A percentile compares a stretch with the other conserved stretches of the same genome.
Evolutionary conservation across 2,797 vertebrate species (phyloP).

Genomic region (Crocodylus rhombifer): DNA sequence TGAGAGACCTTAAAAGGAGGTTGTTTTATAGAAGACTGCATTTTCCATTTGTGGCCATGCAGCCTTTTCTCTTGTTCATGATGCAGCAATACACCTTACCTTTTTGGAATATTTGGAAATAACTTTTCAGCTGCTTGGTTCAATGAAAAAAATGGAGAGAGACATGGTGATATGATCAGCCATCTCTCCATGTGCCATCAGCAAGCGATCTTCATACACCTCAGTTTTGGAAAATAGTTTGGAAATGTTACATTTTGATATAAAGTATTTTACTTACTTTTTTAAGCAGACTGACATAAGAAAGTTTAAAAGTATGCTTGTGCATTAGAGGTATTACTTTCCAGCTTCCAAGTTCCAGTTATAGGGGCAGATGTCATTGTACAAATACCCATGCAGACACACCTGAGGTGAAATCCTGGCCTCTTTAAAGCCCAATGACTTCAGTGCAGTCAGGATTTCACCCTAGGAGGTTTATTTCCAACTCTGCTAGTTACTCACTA

Average conservation of each 20-base stretch:
- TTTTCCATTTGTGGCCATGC: neutral
- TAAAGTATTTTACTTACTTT: neutral
- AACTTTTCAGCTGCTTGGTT: neutral
- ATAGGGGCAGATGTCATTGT: neutral
- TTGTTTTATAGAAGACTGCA: neutral
- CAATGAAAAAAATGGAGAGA: neutral
- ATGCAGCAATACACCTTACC: neutral
- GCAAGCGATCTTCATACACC: neutral
- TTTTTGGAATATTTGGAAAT: neutral
- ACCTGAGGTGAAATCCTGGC: neutral
- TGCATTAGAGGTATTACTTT: neutral
- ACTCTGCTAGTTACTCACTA: neutral
- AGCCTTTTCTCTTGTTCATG: neutral
- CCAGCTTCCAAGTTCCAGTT: neutral
- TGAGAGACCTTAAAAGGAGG: neutral
- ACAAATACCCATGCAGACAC: neutral
- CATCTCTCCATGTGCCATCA: neutral
- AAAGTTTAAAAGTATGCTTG: neutral
- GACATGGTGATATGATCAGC: neutral
- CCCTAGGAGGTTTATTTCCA: neutral
- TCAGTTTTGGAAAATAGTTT: neutral
- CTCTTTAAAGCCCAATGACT: neutral
- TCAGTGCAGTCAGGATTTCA: neutral
- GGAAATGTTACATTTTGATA: neutral
- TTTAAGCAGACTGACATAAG: neutral